Evolutionary conservation across 2,797 vertebrate species (phyloP).

Genomic region (Acestrorhynchus altus): DNA sequence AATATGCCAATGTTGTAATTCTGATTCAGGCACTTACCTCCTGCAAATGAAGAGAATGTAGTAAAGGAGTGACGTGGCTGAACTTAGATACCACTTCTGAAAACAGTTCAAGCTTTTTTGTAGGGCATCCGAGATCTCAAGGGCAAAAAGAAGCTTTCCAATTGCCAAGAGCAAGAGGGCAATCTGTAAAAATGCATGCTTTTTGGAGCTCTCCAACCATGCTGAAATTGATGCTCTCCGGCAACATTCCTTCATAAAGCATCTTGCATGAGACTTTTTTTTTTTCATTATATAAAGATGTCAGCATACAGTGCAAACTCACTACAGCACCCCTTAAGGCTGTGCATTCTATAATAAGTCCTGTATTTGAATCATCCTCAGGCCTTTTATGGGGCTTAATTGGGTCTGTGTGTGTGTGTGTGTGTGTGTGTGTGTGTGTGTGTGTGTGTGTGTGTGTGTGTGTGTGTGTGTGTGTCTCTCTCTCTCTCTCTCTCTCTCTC

Average conservation of each 20-base stretch:
- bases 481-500: background rate
- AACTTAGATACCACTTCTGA: background rate
- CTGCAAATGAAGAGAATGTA: no score
- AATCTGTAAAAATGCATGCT: conserved; percentile 32
- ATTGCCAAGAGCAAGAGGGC: conserved; percentile 21
- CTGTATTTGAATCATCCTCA: conserved; percentile 14
- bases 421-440: no score
- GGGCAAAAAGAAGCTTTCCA: background rate
- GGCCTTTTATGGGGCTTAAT: conserved; percentile 42
- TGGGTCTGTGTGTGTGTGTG: conserved; percentile 1
- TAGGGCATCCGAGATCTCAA: background rate
- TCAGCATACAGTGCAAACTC: conserved; percentile 54
- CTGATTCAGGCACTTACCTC: no score
- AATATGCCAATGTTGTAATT: no score
- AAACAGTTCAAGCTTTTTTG: background rate
- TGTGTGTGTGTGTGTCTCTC: no score
- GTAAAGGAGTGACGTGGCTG: no score
- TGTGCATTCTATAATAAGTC: conserved; percentile 52
- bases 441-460: no score
- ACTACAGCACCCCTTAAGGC: conserved; percentile 66
- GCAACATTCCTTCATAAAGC: conserved; percentile 39
- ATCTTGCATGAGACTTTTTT: conserved; percentile 13
- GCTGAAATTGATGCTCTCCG: conserved; percentile 40
- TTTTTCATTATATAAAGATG: conserved; percentile 59
- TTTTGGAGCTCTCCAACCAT: conserved; percentile 40